Conservation (phyloP, 1,140 invertebrate genomes). For the Drosophila teissieri region DNA sequence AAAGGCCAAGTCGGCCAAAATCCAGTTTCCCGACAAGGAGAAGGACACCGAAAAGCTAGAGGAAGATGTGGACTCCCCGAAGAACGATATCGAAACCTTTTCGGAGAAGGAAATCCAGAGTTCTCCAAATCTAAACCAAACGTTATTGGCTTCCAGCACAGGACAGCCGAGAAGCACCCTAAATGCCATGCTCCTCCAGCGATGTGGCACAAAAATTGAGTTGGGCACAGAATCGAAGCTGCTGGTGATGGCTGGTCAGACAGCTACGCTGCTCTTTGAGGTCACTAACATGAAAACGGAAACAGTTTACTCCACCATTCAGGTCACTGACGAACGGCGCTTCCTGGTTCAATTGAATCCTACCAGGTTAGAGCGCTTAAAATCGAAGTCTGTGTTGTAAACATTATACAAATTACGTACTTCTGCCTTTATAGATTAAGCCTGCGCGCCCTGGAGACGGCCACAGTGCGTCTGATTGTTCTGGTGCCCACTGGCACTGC, state of each 20-base stretch:
- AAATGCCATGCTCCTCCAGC: constrained; percentile 68
- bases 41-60: constrained; percentile 49
- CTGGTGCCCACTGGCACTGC: constrained; percentile 84
- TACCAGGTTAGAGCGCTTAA: constrained; percentile 49
- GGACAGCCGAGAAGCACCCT: constrained; percentile 43
- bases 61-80: constrained; percentile 54
- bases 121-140: constrained; percentile 58
- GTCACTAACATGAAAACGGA: constrained; percentile 86
- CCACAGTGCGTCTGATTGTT: constrained; percentile 86
- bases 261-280: constrained; percentile 85
- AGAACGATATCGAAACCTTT: constrained; percentile 77
- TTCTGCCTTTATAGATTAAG: constrained; percentile 65
- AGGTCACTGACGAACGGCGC: constrained; percentile 85
- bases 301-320: constrained; percentile 85
- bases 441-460: constrained; percentile 85
- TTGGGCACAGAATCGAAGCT: constrained; percentile 78
- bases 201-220: constrained; percentile 78
- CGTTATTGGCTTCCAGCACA: constrained; percentile 42
- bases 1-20: constrained; percentile 41
- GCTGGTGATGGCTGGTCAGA: constrained; percentile 65
- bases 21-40: constrained; percentile 62
- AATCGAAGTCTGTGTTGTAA: no score
- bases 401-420: no score
- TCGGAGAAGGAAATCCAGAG: constrained; percentile 70
- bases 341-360: constrained; percentile 85